Conservation (phyloP, 1,140 invertebrate species). For the Chrysopa pallens region DNA sequence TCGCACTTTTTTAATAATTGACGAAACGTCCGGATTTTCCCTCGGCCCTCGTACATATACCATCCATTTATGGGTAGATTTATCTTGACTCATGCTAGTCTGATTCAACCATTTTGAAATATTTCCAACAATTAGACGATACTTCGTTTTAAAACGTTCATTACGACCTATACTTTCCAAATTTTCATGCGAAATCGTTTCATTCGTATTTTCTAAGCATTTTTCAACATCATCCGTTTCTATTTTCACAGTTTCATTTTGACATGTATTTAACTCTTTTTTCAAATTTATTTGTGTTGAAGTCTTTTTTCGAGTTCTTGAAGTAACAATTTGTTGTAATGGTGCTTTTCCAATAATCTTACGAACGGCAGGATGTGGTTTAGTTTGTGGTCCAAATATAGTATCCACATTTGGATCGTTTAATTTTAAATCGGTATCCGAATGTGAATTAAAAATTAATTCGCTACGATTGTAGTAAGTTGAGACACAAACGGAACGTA, state of each 20-base stretch:
- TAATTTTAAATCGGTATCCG: slow-evolving; percentile 14
- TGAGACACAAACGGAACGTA: slow-evolving; percentile 46
- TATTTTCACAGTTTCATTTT: not conserved
- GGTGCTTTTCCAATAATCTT: slow-evolving; percentile 40
- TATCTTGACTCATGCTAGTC: slow-evolving; percentile 36
- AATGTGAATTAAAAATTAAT: slow-evolving; percentile 20
- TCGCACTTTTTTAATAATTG: slow-evolving; percentile 52
- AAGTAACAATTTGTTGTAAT: slow-evolving; percentile 21
- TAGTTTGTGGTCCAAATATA: not conserved
- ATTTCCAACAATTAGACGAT: slow-evolving; percentile 52
- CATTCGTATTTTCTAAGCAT: slow-evolving; percentile 1
- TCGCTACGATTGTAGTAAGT: slow-evolving; percentile 48
- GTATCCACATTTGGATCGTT: slow-evolving; percentile 3
- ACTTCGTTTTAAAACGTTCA: slow-evolving; percentile 16
- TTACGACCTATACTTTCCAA: not conserved
- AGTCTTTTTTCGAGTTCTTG: slow-evolving; percentile 24
- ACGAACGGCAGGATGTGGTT: slow-evolving; percentile 52
- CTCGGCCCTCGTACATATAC: slow-evolving; percentile 59
- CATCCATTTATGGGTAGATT: slow-evolving; percentile 78
- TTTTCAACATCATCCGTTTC: not conserved
- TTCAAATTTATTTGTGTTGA: slow-evolving; percentile 17
- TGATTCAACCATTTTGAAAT: slow-evolving; percentile 66
- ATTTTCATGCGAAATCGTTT: not conserved
- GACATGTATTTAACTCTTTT: slow-evolving; percentile 4
- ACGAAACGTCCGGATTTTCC: slow-evolving; percentile 36